Percentiles rank a stretch among this genome's conserved stretches.
Conservation (phyloP, 2,113 vertebrate genomes). For the Pomatorhinus ruficollis region DNA sequence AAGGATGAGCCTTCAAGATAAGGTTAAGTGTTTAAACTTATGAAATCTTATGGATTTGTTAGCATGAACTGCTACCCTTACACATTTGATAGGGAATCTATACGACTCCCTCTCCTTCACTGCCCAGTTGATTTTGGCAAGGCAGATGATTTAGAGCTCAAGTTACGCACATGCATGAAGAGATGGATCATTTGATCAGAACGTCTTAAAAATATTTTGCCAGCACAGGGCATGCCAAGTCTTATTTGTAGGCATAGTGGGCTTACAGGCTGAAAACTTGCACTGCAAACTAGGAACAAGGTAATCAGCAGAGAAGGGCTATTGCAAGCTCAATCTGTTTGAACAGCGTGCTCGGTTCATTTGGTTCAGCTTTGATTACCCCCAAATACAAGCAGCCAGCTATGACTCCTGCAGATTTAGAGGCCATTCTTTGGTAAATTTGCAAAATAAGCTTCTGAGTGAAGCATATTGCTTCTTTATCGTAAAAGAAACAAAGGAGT, state of each 20-base stretch:
- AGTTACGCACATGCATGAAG: neutral
- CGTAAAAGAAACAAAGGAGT: neutral
- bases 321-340: slow-evolving; percentile 1
- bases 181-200: neutral
- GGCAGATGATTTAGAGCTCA: neutral
- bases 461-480: neutral
- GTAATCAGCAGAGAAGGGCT: neutral
- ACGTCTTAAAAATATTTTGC: neutral
- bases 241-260: neutral
- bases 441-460: slow-evolving; percentile 16
- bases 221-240: neutral
- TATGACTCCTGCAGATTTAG: neutral
- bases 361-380: slow-evolving; percentile 15
- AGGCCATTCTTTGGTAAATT: neutral
- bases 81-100: neutral
- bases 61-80: neutral
- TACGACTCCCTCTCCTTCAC: neutral
- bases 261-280: neutral
- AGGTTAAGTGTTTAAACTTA: neutral
- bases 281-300: neutral
- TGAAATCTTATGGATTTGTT: neutral
- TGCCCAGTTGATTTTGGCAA: neutral
- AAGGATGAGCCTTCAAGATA: neutral
- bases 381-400: neutral
- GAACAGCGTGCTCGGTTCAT: neutral